Base-by-base conservation (phyloP, 2,888 invertebrate species). In the Augochlorella aurata region DNA sequence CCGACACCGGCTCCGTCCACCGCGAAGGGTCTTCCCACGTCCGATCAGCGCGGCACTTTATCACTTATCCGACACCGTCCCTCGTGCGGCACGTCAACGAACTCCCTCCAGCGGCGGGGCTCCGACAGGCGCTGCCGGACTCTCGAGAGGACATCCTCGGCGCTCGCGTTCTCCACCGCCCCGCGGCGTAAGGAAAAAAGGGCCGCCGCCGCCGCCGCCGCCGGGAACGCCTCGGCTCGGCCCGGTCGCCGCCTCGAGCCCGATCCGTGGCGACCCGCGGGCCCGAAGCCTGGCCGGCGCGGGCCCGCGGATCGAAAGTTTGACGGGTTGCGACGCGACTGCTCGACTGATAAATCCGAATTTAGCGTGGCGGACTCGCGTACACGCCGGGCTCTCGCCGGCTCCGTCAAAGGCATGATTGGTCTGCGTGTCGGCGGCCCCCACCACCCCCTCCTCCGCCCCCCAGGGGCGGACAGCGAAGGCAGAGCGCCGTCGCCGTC, bases 321-420 rank as follows among this genome's bases (percentile, higher is more conserved):
- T 79, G 74, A 76, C 74, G 38, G 45, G 61, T 70, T 65, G 85
- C 81, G 82, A 38, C 80, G 75, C 79, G 78, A 72, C 63, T 74
- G 73, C 79, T 69, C 82, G 86, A 85, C 79, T 79, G 84, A 88
- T 86, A 88, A 88, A 84, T 85, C 82, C 82, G 71, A 82, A 81
- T 88, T 88, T 88, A 88, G 87, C 85, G 88, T 86, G 82, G 75
- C 86, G 71, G 77, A 44, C 75, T 79, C 79, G 82, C 85, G 84
- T 88, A 88, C 91, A 90, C 89, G 90, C 90, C 90, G 91, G 90
- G 87, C 81, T 88, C 82, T 68, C 75, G 88, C 90, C 90, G 90
- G 91, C 89, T 90, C 88, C 85, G 82, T 85, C 87, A 90, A 87
- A 89, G 89, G 87, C 87, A 89, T 89, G 89, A 90, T 90, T 86